These are phyloP conservation scores for Monochamus saltuarius DNA, from an alignment of 1,140 invertebrate species.

Conservation along the genomic window DNA sequence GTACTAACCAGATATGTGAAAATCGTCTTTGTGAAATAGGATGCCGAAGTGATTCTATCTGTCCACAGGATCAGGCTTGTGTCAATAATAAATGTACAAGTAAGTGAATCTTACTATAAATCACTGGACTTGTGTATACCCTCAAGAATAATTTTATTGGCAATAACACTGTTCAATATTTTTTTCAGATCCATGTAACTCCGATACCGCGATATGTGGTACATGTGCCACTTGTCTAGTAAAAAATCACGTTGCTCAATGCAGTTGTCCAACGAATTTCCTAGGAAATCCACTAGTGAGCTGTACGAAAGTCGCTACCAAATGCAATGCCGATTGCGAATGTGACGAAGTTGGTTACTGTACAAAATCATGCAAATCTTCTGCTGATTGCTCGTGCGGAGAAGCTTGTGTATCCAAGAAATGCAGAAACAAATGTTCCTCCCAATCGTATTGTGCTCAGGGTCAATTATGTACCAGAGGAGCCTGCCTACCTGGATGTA, in stretches of 20 bases:
- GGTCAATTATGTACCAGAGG: conserved; percentile 63
- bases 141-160: conserved; percentile 6
- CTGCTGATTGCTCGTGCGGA: conserved; percentile 74
- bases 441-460: conserved; percentile 48
- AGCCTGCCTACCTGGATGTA: conserved; percentile 72
- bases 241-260: conserved; percentile 79
- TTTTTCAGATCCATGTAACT: conserved; percentile 73
- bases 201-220: conserved; percentile 65
- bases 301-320: conserved; percentile 66
- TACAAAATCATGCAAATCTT: conserved; percentile 63
- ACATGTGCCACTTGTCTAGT: conserved; percentile 81
- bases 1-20: conserved; percentile 79
- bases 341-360: conserved; percentile 81
- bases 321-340: conserved; percentile 68
- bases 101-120: conserved; percentile 47
- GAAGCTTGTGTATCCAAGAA: conserved; percentile 65
- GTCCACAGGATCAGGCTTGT: conserved; percentile 72
- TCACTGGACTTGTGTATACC: conserved; percentile 56
- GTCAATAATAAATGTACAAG: conserved; percentile 79
- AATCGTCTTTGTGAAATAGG: conserved; percentile 82
- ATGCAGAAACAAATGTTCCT: conserved; percentile 65
- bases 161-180: conserved; percentile 7
- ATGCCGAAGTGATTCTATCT: conserved; percentile 80
- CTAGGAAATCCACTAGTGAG: conserved; percentile 77
- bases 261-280: conserved; percentile 77